Base-by-base conservation (phyloP, 2,797 vertebrate genomes). In the Sebastes kiyomatsui region DNA sequence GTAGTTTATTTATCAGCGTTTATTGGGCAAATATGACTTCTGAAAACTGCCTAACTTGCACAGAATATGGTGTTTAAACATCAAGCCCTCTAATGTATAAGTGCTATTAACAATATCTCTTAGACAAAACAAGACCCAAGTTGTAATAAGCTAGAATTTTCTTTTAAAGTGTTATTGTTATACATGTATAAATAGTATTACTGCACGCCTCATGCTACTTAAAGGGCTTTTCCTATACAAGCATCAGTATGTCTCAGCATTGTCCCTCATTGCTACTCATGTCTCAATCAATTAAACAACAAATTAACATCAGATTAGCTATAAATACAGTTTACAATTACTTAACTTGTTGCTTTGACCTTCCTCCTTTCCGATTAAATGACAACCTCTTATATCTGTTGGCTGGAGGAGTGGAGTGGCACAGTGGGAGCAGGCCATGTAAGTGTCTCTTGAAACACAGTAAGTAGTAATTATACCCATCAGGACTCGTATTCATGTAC, bases 271-370 rank as follows among this genome's bases (percentile, higher is more conserved):
- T 61, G 22, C 23, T 56, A 1, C 28, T 60, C 11, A 2, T 7
- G 3, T 81, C 69, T 71, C 55, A 79, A 79, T 46, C 77, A 62
- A 68, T 84, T 77, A 52, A 56, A 69, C 25, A 30, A 2, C 4
- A 12, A 79, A 76, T 76, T 68, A 55, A 65, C 18, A 12, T 67
- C 13, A 23, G 25, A 73, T 49, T 11, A 70, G 23, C n/a, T 66
- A 20, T 25, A 14, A 67, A 75, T 62, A 33, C 59, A 55, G 25
- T 62, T 75, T 22, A 65, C 77, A 55, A 58, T 54, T 7, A 64
- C 14, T 32, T 22, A 56, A 68, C 70, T 10, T 72, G 54, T 52
- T 69, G 25, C 7, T 22, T 62, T 79, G 68, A 84, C 74, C 81
- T 79, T 73, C 27, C 16, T 28, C 2, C 58, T 38, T 67, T 75